Percentiles rank a stretch among this genome's conserved stretches.
These are phyloP conservation scores for Metacarcinus magister DNA, from an alignment of 2,888 invertebrate species.

Conservation along the genomic window DNA sequence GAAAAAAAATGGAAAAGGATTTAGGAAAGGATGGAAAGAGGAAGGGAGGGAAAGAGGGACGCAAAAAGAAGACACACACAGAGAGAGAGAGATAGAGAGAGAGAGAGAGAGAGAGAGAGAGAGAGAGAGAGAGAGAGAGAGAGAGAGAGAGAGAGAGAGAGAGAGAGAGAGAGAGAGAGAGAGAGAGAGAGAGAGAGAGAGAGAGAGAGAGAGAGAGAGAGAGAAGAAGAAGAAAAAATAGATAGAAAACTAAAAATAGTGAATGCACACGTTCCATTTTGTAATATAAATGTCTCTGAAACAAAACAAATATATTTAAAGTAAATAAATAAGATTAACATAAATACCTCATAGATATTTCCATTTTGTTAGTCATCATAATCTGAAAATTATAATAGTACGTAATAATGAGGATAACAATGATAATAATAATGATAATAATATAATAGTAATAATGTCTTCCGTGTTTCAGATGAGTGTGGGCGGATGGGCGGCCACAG, in stretches of 20 bases:
- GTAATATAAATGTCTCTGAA: too few species aligned
- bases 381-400: background rate
- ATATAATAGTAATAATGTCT: background rate
- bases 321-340: too few species aligned
- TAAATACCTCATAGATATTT: background rate
- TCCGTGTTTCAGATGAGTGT: constrained; percentile 30
- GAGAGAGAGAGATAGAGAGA: background rate
- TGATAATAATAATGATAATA: constrained; percentile 9
- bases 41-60: background rate
- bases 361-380: background rate
- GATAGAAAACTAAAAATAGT: background rate
- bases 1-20: background rate
- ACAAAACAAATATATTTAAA: too few species aligned
- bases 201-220: constrained; percentile 7
- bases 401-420: background rate
- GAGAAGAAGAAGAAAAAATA: too few species aligned
- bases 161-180: background rate
- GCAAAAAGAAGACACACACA: background rate
- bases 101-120: background rate
- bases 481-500: constrained; percentile 29
- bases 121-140: background rate
- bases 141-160: background rate
- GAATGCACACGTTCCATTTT: too few species aligned
- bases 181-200: background rate
- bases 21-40: background rate